A percentile compares a stretch with the other conserved stretches of the same genome.
Evolutionary conservation across 2,888 invertebrate species (phyloP).

Genomic region (Drosophila monieri): DNA sequence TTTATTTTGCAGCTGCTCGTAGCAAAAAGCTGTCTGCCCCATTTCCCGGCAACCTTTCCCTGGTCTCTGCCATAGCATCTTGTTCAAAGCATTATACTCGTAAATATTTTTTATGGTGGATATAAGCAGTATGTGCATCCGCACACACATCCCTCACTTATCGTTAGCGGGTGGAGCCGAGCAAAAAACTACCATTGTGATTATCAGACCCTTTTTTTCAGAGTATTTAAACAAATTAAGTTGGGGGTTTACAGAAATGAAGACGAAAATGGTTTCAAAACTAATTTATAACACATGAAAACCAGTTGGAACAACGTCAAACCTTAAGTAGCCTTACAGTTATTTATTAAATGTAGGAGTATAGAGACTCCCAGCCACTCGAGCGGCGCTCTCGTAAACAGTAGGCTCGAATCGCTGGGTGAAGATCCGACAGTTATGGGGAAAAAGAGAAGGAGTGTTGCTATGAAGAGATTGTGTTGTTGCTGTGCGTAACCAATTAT

Average conservation of each 20-base stretch:
- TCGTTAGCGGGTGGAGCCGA: conserved; percentile 9
- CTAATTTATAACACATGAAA: neutral
- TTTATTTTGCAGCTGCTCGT: conserved; percentile 70
- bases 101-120: conserved; percentile 17
- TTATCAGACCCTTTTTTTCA: conserved; percentile 5
- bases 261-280: neutral
- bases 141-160: conserved; percentile 11
- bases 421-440: neutral
- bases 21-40: conserved; percentile 42
- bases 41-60: conserved; percentile 3
- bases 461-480: too few species aligned
- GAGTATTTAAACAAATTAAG: conserved; percentile 10
- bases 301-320: neutral
- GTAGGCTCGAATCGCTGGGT: neutral
- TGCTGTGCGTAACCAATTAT: too few species aligned
- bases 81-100: conserved; percentile 3
- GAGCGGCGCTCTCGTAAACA: too few species aligned
- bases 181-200: conserved; percentile 10
- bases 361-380: too few species aligned
- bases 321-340: neutral
- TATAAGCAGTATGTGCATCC: conserved; percentile 1
- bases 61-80: conserved; percentile 10
- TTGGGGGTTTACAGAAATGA: conserved; percentile 1
- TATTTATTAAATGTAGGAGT: neutral
- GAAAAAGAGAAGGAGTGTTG: too few species aligned